phyloP scores from a whole-genome alignment of 2,797 vertebrate genomes.

The Pogonophryne albipinna region DNA sequence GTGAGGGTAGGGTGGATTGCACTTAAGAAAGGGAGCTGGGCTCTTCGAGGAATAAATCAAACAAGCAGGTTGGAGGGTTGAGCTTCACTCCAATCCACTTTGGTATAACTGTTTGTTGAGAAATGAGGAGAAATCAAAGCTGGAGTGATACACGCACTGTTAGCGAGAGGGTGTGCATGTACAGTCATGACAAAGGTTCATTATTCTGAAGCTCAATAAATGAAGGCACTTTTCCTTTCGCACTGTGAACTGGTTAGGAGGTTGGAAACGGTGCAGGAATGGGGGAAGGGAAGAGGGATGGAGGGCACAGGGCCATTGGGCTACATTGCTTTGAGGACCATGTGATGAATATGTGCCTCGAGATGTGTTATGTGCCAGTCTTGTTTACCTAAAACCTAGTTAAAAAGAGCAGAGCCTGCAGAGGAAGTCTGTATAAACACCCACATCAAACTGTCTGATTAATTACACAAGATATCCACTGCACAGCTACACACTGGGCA shows the following conservation, averaged over 20 bases:
- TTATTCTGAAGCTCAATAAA: slow-evolving; percentile 67
- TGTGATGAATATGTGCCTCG: slow-evolving; percentile 72
- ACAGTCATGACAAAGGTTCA: slow-evolving; percentile 38
- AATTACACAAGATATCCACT: slow-evolving; percentile 65
- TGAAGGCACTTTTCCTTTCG: slow-evolving; percentile 54
- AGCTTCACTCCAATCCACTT: slow-evolving; percentile 56
- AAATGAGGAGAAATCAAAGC: slow-evolving; percentile 62
- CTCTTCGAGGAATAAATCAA: slow-evolving; percentile 73
- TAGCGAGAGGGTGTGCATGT: slow-evolving; percentile 4
- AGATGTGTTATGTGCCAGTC: slow-evolving; percentile 63
- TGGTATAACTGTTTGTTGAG: slow-evolving; percentile 67
- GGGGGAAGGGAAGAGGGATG: slow-evolving; percentile 3
- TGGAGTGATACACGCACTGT: slow-evolving; percentile 34
- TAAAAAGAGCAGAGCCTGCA: slow-evolving; percentile 70
- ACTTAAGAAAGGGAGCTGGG: slow-evolving; percentile 61
- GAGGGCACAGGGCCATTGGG: slow-evolving; percentile 27
- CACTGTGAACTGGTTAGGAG: slow-evolving; percentile 31
- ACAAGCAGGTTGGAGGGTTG: slow-evolving; percentile 57
- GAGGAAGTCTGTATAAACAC: slow-evolving; percentile 74
- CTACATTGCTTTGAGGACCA: slow-evolving; percentile 52
- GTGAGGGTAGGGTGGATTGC: slow-evolving; percentile 28
- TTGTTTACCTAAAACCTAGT: slow-evolving; percentile 75
- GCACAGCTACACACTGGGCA: slow-evolving; percentile 54
- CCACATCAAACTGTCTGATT: slow-evolving; percentile 80
- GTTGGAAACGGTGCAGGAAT: slow-evolving; percentile 23